phyloP scores from a whole-genome alignment of 1,140 invertebrate genomes.

The Heliconius melpomene region DNA sequence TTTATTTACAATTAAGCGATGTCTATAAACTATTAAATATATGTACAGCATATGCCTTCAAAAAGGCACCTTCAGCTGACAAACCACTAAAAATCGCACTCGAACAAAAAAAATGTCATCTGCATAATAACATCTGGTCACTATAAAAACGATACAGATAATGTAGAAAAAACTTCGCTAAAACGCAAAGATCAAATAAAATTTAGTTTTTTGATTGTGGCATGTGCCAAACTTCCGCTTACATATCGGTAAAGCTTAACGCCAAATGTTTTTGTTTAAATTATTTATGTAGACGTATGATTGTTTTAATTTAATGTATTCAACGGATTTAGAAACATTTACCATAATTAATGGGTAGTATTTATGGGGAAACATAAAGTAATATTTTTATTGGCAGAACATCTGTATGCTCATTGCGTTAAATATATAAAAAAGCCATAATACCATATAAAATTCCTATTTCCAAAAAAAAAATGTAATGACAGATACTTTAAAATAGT shows the following conservation, averaged over 20 bases:
- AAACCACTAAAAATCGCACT: slow-evolving; percentile 77
- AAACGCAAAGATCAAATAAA: slow-evolving; percentile 66
- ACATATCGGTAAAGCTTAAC: slow-evolving; percentile 13
- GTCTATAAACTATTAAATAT: slow-evolving; percentile 21
- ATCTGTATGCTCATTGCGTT: too few species aligned
- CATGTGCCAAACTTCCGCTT: slow-evolving; percentile 75
- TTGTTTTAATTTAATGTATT: slow-evolving; percentile 13
- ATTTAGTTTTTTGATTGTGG: slow-evolving; percentile 54
- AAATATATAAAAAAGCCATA: too few species aligned
- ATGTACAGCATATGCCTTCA: slow-evolving; percentile 68
- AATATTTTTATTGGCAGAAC: too few species aligned
- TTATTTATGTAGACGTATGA: neutral
- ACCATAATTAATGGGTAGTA: neutral
- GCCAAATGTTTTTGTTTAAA: neutral
- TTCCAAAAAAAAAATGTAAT: too few species aligned
- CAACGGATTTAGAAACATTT: slow-evolving; percentile 1
- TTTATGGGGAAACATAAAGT: too few species aligned
- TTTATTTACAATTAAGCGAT: slow-evolving; percentile 4
- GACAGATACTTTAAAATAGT: too few species aligned
- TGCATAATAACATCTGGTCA: slow-evolving; percentile 78
- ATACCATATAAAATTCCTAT: too few species aligned
- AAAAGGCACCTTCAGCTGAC: slow-evolving; percentile 58
- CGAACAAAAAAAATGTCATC: slow-evolving; percentile 74
- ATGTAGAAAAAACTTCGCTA: slow-evolving; percentile 67
- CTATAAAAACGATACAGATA: slow-evolving; percentile 60